Base-by-base conservation (phyloP, 2,113 vertebrate genomes). In the Tupaia chinensis region DNA sequence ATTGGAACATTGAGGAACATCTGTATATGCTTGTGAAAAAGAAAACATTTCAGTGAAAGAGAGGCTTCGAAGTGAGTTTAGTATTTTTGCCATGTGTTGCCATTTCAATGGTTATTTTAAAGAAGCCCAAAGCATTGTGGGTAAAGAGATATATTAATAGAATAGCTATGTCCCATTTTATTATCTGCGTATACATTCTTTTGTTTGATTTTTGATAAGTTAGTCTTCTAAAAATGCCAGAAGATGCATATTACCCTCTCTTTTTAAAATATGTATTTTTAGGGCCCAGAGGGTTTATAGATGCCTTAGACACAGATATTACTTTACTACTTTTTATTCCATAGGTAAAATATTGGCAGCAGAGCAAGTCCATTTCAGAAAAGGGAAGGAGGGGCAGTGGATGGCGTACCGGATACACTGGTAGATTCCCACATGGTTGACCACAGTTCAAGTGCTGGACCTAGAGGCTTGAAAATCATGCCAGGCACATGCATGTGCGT, bases 1-100 rank as follows among this genome's bases (percentile, higher is more conserved):
- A 44, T 44, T 44, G 44, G 44, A 44, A 44, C 44, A 44, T 44
- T 44, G 44, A 44, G 44, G 44, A 44, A 3, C 44, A 44, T 44
- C 44, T 44, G 44, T 44, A 44, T 3, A 54, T 53, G 66, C 32
- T 87, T 96, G 82, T 19, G 29, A 65, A 53, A 79, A 83, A 73
- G 15, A 70, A 89, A 82, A 23, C 5, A 72, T 95, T 90, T 87
- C 10, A 65, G 54, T 76, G 76, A 77, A 86, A 72, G 72, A 91
- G 15, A 20, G 9, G 10, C 86, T 5, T 79, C 27, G 68, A 89
- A 56, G 11, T 72, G 54, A 94, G 12, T 72, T 80, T 63, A 20
- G 34, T 44, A 34, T 60, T 83, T 80, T 34, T 7, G 44, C 56
- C 23, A 14, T 27, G 53, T 3, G 5, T 7, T 93, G 34, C 11